Conservation (phyloP, 2,797 vertebrate species). For the Mastacembelus armatus region DNA sequence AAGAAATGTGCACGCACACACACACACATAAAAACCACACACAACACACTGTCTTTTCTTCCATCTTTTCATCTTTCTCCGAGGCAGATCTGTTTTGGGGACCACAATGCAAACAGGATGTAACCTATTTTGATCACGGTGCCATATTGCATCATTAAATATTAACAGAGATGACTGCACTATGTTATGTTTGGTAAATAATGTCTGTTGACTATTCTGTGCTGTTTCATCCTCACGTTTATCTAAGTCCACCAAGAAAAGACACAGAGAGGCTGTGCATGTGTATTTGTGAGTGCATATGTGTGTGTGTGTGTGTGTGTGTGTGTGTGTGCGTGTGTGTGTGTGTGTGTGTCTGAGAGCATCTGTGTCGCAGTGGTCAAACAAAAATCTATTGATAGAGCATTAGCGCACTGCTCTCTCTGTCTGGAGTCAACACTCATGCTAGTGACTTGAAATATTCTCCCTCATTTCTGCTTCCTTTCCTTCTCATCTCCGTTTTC, state of each 20-base stretch:
- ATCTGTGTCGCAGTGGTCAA: slow-evolving; percentile 56
- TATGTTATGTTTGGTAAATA: slow-evolving; percentile 80
- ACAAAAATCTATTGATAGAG: slow-evolving; percentile 63
- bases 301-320: slow-evolving; percentile 28
- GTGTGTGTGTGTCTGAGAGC: slow-evolving; percentile 39
- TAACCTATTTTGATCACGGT: slow-evolving; percentile 85
- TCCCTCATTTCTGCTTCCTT: slow-evolving; percentile 51
- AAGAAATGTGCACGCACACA: slow-evolving; percentile 50
- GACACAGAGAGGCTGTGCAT: not conserved
- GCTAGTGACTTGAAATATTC: slow-evolving; percentile 52
- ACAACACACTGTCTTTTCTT: slow-evolving; percentile 45
- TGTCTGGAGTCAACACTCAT: slow-evolving; percentile 35
- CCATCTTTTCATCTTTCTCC: slow-evolving; percentile 57
- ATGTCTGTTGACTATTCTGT: slow-evolving; percentile 70
- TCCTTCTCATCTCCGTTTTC: slow-evolving; percentile 41
- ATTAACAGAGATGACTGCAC: slow-evolving; percentile 79
- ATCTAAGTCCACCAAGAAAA: slow-evolving; percentile 7
- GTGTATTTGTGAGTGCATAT: slow-evolving; percentile 18
- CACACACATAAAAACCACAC: slow-evolving; percentile 36
- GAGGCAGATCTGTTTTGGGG: slow-evolving; percentile 73
- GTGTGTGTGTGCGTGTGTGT: slow-evolving; percentile 15
- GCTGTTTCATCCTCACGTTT: slow-evolving; percentile 39
- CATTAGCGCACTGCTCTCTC: slow-evolving; percentile 43
- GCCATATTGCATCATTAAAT: slow-evolving; percentile 88
- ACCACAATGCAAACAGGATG: slow-evolving; percentile 82